Base-by-base conservation (phyloP, 2,888 invertebrate genomes). In the Eugnorisma glareosa region DNA sequence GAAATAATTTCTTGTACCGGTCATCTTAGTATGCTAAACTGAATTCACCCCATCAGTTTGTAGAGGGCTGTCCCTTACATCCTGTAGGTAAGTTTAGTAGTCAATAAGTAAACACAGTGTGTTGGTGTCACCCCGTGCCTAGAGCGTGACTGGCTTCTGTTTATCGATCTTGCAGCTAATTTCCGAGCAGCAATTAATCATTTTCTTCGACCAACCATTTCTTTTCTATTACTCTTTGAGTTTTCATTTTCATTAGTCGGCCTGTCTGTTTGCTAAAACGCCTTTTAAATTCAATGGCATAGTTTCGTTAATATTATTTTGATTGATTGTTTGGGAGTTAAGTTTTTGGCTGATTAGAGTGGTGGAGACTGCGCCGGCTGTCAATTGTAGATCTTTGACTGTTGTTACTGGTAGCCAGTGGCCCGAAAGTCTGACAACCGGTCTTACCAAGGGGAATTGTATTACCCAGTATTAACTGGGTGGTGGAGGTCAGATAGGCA, bases 181-280 rank as follows among this genome's bases (percentile, higher is more conserved):
- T 95, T 94, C 94, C 93, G 91, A 80, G 76, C 81, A 77, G 83
- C 92, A 87, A 96, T 96, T 95, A 95, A 96, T 96, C 95, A 95
- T 95, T 94, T 93, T 91, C 91, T 67, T 91, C 88, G 86, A 84
- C 85, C 87, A 81, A 88, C 87, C 89, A 91, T 90, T 92, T 91
- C 92, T 91, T 93, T 92, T 90, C 92, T 86, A 88, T 88, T 87
- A 92, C 92, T 91, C 84, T 90, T 89, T 90, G 89, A 91, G 88
- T 90, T 92, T 92, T 91, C 92, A 92, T 92, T 93, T 94, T 92
- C 93, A 92, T 93, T 87, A 89, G 79, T 71, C 67, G 79, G 76
- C 77, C 79, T 86, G 84, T 80, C 88, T 92, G 91, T 88, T 88
- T 86, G 82, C 86, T 89, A 83, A 90, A 90, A 90, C 88, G 91